Evolutionary conservation across 2,797 vertebrate genomes (phyloP), one percentile per base, ranked within the genome.

Genomic region (Mormyrus hasselquistii): DNA sequence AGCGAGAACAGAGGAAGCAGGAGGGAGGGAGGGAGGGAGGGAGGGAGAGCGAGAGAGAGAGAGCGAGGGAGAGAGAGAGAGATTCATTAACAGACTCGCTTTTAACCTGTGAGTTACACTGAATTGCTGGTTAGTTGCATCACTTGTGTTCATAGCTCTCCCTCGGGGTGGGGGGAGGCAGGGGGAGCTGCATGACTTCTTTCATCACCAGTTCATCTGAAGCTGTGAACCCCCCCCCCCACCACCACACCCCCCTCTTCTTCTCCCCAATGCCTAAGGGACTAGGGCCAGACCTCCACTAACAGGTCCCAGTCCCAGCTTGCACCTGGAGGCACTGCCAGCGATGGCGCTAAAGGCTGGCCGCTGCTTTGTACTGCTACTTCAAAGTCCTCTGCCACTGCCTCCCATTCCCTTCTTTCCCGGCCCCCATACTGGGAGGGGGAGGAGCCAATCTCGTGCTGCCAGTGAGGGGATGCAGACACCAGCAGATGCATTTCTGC

Each of bases 101-200:
- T 29, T 69, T 93, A 95, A 94, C 95, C 94, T 95, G 94, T 92
- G 92, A 94, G 94, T 96, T 95, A 94, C 95, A 95, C 94, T 93
- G 94, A 95, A 94, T 96, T 96, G 95, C 95, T 94, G 94, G 95
- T 93, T 91, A 92, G 95, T 96, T 96, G 95, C 96, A 95, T 96
- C 95, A 96, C 95, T 96, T 93, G 93, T 91, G 91, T 93, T 87
- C 76, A 83, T 90, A 92, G 90, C 93, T 91, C 92, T 94, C 93
- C 94, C 95, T 86, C 90, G 41, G 94, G 94, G 94, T 93, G 65
- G 19, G 88, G 79, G 86, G 62, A 86, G 85, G 84, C 29, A 90
- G 90, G 90, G 91, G 90, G 91, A 79, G 89, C 88, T 91, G 91
- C 88, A 89, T 90, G 89, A 44, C 91, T 91, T 90, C 89, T 90